Conservation (phyloP, 2,888 invertebrate genomes). For the Rhabditophanes sp. region DNA sequence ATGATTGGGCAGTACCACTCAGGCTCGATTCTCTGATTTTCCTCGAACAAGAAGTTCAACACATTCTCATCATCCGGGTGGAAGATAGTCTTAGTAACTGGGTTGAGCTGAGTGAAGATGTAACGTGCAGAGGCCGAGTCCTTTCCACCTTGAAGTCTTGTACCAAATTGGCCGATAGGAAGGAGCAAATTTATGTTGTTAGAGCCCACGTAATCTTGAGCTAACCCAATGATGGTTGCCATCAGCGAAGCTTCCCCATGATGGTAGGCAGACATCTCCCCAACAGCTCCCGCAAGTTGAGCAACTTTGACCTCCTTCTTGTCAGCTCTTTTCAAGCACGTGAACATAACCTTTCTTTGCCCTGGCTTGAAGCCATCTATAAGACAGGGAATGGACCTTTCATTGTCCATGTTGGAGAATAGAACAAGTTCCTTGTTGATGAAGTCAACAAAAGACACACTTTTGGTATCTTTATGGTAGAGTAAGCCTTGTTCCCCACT, state of each 20-base stretch:
- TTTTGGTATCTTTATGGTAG: slow-evolving; percentile 36
- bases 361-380: slow-evolving; percentile 71
- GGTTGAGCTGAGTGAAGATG: slow-evolving; percentile 67
- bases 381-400: slow-evolving; percentile 60
- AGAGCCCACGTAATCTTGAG: slow-evolving; percentile 92
- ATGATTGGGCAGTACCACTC: slow-evolving; percentile 71
- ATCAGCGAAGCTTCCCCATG: slow-evolving; percentile 93
- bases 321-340: slow-evolving; percentile 86
- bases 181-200: slow-evolving; percentile 88
- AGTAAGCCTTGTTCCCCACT: slow-evolving; percentile 33
- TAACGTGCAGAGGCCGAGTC: slow-evolving; percentile 93
- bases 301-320: slow-evolving; percentile 90
- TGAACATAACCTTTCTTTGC: slow-evolving; percentile 56
- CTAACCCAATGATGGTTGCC: slow-evolving; percentile 84
- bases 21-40: slow-evolving; percentile 84
- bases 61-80: slow-evolving; percentile 75
- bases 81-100: slow-evolving; percentile 68
- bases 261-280: slow-evolving; percentile 92
- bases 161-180: slow-evolving; percentile 94
- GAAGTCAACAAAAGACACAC: slow-evolving; percentile 32
- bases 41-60: slow-evolving; percentile 72
- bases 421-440: slow-evolving; percentile 39
- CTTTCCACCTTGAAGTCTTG: slow-evolving; percentile 71
- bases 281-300: slow-evolving; percentile 89
- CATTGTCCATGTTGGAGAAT: slow-evolving; percentile 45